phyloP scores from a whole-genome alignment of 2,888 invertebrate species.

The Catocala sponsa region DNA sequence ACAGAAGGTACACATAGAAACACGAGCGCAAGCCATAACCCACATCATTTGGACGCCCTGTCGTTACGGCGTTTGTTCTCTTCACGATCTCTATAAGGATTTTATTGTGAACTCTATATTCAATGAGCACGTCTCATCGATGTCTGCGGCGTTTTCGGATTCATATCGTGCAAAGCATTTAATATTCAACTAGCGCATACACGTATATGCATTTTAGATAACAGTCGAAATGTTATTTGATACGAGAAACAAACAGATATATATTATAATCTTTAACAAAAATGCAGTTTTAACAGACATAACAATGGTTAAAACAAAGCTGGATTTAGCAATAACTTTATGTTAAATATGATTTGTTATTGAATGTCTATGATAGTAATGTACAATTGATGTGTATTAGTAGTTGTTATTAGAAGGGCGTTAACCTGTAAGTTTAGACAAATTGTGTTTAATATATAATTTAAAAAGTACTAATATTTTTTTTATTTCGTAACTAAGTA shows the following conservation, averaged over 20 bases:
- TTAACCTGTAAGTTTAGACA: slow-evolving; percentile 22
- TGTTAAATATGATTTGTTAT: slow-evolving; percentile 30
- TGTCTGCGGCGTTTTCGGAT: not conserved
- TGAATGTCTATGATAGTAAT: slow-evolving; percentile 39
- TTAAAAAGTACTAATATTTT: slow-evolving; percentile 10
- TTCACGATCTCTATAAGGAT: slow-evolving; percentile 71
- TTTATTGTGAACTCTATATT: slow-evolving; percentile 69
- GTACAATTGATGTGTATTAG: slow-evolving; percentile 44
- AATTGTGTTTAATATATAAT: slow-evolving; percentile 13
- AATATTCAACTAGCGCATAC: slow-evolving; percentile 22
- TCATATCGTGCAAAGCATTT: slow-evolving; percentile 39
- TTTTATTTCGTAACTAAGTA: not conserved
- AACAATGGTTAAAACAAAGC: slow-evolving; percentile 34
- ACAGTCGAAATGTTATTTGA: slow-evolving; percentile 31
- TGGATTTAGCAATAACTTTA: slow-evolving; percentile 16
- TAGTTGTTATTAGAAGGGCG: slow-evolving; percentile 25
- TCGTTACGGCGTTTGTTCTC: slow-evolving; percentile 67
- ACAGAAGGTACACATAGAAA: slow-evolving; percentile 62
- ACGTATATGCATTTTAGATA: slow-evolving; percentile 20
- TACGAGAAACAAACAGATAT: slow-evolving; percentile 16
- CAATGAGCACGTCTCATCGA: slow-evolving; percentile 47
- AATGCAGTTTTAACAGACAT: slow-evolving; percentile 26
- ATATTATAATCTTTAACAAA: slow-evolving; percentile 4
- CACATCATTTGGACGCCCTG: slow-evolving; percentile 68
- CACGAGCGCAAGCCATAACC: slow-evolving; percentile 65